Evolutionary conservation across 2,797 vertebrate species (phyloP).

Genomic region (Mormyrus proboscirostris): DNA sequence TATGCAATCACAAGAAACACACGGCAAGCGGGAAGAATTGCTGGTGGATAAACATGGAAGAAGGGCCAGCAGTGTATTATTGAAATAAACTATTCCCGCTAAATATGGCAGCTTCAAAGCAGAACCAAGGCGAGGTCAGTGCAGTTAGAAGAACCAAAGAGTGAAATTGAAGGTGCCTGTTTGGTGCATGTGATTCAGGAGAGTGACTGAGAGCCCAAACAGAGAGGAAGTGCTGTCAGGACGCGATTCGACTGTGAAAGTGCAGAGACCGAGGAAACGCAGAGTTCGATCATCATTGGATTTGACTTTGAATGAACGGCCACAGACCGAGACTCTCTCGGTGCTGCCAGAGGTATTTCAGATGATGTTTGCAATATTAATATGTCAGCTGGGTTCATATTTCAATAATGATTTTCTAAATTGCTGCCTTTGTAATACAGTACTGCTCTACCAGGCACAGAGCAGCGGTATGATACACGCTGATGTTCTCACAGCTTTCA

Average conservation of each 20-base stretch:
- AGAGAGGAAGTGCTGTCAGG: not conserved
- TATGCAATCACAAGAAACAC: constrained; percentile 23
- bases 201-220: not conserved
- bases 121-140: not conserved
- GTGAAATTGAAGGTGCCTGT: not conserved
- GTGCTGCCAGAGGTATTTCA: not conserved
- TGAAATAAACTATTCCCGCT: not conserved
- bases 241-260: not conserved
- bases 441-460: not conserved
- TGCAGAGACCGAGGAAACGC: not conserved
- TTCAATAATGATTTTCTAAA: constrained; percentile 3
- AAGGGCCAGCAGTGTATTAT: not conserved
- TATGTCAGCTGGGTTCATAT: constrained; percentile 2
- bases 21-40: not conserved
- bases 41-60: not conserved
- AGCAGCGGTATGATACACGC: not conserved
- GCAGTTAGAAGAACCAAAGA: not conserved
- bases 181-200: not conserved
- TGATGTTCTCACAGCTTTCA: not conserved
- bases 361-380: constrained; percentile 10
- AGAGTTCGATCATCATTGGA: not conserved
- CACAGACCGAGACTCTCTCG: not conserved
- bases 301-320: not conserved
- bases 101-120: not conserved
- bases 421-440: not conserved